Evolutionary conservation across 2,797 vertebrate genomes (phyloP).

Genomic region (Thunnus albacares): DNA sequence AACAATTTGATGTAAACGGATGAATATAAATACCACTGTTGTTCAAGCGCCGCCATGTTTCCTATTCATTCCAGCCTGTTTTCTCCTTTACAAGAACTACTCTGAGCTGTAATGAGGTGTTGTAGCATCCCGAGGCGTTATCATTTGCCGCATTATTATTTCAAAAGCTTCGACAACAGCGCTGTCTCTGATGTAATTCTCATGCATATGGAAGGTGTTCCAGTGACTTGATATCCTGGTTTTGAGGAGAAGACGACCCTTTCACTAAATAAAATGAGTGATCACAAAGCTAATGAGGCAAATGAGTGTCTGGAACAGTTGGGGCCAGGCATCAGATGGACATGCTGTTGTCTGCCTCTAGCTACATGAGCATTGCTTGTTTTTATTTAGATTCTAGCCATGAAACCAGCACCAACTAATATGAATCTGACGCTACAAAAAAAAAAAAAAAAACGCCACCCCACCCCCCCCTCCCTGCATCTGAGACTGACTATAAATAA

Average conservation of each 20-base stretch:
- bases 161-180: conserved; percentile 79
- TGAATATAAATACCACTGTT: conserved; percentile 83
- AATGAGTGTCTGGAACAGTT: conserved; percentile 61
- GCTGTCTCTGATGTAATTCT: conserved; percentile 80
- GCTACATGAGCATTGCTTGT: conserved; percentile 70
- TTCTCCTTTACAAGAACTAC: conserved; percentile 73
- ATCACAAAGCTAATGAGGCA: conserved; percentile 80
- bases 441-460: conserved; percentile 34
- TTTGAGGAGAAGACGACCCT: conserved; percentile 70
- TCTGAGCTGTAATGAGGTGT: conserved; percentile 83
- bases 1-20: conserved; percentile 85
- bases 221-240: conserved; percentile 63
- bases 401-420: conserved; percentile 74
- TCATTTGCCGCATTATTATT: conserved; percentile 84
- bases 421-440: conserved; percentile 74
- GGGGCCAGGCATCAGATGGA: conserved; percentile 74
- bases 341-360: conserved; percentile 74
- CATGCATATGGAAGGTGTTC: conserved; percentile 81
- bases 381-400: conserved; percentile 75
- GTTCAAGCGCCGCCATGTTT: conserved; percentile 77
- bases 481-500: conserved; percentile 87
- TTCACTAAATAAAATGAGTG: conserved; percentile 70
- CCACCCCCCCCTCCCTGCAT: conserved; percentile 66
- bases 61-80: conserved; percentile 76
- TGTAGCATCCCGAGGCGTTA: conserved; percentile 82